These are phyloP conservation scores for Syrista parreyssii DNA, from an alignment of 2,888 invertebrate genomes.

Conservation along the genomic window DNA sequence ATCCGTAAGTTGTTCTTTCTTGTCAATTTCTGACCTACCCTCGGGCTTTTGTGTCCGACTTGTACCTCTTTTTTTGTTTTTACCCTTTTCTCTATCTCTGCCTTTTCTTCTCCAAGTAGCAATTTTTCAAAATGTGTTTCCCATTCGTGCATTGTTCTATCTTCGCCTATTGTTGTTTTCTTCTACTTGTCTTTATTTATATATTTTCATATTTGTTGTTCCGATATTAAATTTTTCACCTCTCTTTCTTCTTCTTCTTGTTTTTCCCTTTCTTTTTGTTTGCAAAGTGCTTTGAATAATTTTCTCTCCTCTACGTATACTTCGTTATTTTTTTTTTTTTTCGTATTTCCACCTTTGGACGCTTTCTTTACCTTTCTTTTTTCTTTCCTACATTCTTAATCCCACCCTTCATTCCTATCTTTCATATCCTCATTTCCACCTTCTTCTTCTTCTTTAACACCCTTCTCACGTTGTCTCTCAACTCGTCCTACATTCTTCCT, in stretches of 20 bases:
- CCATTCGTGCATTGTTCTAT: conserved; percentile 11
- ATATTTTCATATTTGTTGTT: conserved; percentile 11
- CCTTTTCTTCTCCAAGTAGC: no score
- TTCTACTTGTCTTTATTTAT: conserved; percentile 17
- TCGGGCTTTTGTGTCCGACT: no score
- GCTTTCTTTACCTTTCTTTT: no score
- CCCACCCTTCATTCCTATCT: neutral
- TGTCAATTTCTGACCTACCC: no score
- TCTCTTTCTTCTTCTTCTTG: neutral
- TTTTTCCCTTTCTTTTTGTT: neutral
- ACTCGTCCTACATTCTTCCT: neutral
- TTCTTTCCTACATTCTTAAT: neutral
- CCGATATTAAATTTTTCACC: conserved; percentile 2
- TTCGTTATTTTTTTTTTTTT: neutral
- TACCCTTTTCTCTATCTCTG: no score
- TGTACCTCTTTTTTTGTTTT: no score
- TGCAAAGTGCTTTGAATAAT: neutral
- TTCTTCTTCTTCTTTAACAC: neutral
- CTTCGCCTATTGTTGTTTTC: neutral
- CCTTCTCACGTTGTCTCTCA: neutral
- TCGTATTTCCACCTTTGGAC: neutral
- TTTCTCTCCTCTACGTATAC: conserved; percentile 8
- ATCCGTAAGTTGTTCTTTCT: no score
- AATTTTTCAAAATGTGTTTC: neutral
- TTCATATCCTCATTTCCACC: neutral